Conservation (phyloP, 2,113 vertebrate genomes). For the Phrynocephalus versicolor region DNA sequence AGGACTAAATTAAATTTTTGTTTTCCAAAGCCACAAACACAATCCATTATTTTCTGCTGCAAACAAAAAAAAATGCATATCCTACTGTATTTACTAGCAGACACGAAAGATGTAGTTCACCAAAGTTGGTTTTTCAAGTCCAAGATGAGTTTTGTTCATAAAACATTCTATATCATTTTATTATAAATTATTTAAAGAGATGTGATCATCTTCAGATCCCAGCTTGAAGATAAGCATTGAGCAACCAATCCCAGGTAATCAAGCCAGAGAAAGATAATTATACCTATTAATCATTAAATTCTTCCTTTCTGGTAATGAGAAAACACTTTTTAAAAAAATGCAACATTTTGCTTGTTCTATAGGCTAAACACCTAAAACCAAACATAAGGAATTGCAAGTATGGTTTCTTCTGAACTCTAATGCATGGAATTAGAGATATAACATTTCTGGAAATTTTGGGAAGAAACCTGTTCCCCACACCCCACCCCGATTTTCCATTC, state of each 20-base stretch:
- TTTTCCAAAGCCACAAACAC: background rate
- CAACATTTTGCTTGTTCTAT: background rate
- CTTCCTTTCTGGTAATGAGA: background rate
- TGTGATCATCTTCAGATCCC: background rate
- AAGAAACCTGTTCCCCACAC: no score
- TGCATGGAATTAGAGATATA: no score
- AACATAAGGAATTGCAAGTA: background rate
- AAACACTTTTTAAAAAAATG: background rate
- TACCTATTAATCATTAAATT: constrained; percentile 1
- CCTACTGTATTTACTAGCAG: constrained; percentile 1
- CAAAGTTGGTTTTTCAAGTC: constrained; percentile 21
- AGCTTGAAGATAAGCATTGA: background rate
- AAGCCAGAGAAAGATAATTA: background rate
- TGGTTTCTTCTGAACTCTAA: background rate
- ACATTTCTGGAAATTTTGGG: no score
- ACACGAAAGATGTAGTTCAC: background rate
- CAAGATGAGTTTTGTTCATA: background rate
- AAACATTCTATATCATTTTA: constrained; percentile 8
- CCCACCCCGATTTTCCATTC: no score
- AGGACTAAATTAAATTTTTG: background rate
- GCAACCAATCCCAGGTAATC: background rate
- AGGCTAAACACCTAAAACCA: background rate
- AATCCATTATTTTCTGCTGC: background rate
- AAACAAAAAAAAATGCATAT: background rate
- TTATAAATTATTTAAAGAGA: constrained; percentile 22